Evolutionary conservation across 2,888 invertebrate species (phyloP), one percentile per base, ranked within the genome.

Genomic region (Oligia fasciuncula): DNA sequence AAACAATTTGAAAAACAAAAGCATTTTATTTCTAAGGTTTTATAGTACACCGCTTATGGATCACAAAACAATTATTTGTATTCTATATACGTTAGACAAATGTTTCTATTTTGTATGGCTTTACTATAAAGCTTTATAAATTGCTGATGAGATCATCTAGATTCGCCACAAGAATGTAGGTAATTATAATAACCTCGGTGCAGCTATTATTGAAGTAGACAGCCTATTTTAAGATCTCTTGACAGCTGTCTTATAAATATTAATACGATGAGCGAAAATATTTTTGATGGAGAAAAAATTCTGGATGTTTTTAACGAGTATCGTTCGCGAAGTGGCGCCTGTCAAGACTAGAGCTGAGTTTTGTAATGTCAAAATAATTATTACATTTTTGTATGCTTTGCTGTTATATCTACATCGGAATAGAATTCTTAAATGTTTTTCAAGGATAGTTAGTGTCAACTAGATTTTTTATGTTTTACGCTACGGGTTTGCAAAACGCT

Each of bases 241-340:
- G 85, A 85, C 73, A 70, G 76, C 77, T 78, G 69, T 78, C 63
- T 63, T 62, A 65, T 70, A 65, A 78, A 76, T 74, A 76, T 80
- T 54, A 77, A 70, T 82, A 67, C 49, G 57, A 43, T 66, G 40
- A 66, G 51, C 19, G 14, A 74, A 77, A 75, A 77, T 77, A 65
- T 62, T 82, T 68, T 76, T 54, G 66, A 71, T 29, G 19, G 13
- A 57, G 63, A 63, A 57, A 13, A 73, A 67, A 60, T 63, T 71
- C 11, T 73, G 54, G 8, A 66, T 63, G 23, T 40, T 62, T 60
- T 65, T 54, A 81, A 82, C 63, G 49, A 72, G 62, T 72, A 68
- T 79, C 54, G 17, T 66, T 63, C 40, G 13, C 14, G 40, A 62
- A 66, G 49, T 49, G 23, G 49, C 35, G 65, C 40, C 54, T 66